Base-by-base conservation (phyloP, 37 sponge, comb jelly and placozoan species). In the Oopsacas minuta region DNA sequence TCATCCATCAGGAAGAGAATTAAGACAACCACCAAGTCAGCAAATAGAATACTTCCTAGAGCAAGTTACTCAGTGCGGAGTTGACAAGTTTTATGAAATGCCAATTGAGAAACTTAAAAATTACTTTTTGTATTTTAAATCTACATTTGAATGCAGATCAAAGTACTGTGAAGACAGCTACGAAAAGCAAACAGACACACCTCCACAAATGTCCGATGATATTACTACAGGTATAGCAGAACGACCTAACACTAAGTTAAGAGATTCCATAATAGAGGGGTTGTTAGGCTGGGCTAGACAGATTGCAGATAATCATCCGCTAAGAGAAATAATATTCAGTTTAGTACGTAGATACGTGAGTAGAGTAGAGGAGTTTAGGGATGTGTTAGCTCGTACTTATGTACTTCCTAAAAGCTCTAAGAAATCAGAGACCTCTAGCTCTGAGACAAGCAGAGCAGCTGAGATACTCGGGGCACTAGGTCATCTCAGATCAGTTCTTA, bases 361-460 rank as follows among this genome's bases (percentile, higher is more conserved):
- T n/a, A 25, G 75, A 25, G 75, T 61, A 34, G 75, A 61, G 75
- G 75, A 61, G 75, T 61, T 61, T 61, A 61, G 75, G 22, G 75
- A 61, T n/a, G 75, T 61, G 75, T 12, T 61, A 61, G 75, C 75
- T 3, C 75, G 75, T 5, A 61, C 75, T 34, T 61, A 61, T 12
- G 75, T 61, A 34, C 75, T 61, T 10, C 75, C 75, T 34, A 61
- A 61, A 34, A 5, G 75, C 7, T 61, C 75, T 5, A 25, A 61
- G 75, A 25, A 34, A 61, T n/a, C 30, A 3, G 30, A 25, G 75
- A n/a, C 20, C 17, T n/a, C 75, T 3, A 17, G 51, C 51, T 46
- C 51, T 17, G 49, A 42, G 49, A 15, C 49, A 42, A 25, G 28
- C 20, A 61, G 75, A 34, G 75, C 75, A 12, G 75, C 75, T 3